A percentile compares a stretch with the other conserved stretches of the same genome.
These are phyloP conservation scores for Drosophila suzukii DNA, from an alignment of 1,140 invertebrate species.

Conservation along the genomic window DNA sequence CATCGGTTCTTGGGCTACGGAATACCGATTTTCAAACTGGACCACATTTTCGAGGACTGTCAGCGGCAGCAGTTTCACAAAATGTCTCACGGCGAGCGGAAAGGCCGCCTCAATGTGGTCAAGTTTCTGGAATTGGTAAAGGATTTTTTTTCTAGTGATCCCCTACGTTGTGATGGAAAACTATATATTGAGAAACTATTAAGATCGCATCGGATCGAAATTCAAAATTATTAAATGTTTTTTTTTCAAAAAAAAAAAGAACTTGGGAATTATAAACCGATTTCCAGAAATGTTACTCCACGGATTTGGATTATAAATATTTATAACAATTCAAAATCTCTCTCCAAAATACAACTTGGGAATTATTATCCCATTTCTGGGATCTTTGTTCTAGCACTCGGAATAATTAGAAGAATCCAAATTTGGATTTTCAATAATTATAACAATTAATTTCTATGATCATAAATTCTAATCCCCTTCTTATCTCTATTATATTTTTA, in stretches of 20 bases:
- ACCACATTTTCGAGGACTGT: constrained; percentile 47
- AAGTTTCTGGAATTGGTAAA: constrained; percentile 84
- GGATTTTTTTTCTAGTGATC: constrained; percentile 9
- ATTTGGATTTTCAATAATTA: too few species aligned
- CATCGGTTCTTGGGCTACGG: background rate
- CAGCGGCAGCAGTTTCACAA: constrained; percentile 45
- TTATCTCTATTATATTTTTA: constrained; percentile 9
- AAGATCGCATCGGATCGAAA: too few species aligned
- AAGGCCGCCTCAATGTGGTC: constrained; percentile 74
- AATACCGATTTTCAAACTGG: constrained; percentile 13
- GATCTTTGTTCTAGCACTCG: too few species aligned
- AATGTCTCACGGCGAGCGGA: constrained; percentile 81
- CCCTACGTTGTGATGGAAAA: background rate
- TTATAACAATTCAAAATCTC: background rate
- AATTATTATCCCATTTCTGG: background rate
- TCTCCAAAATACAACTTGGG: background rate
- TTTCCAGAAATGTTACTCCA: background rate
- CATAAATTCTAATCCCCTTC: background rate
- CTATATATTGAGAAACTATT: background rate
- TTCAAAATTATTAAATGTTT: too few species aligned
- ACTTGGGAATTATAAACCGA: too few species aligned
- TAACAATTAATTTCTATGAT: background rate
- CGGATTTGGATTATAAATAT: too few species aligned
- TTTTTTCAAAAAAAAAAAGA: too few species aligned
- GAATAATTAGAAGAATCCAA: too few species aligned